These are phyloP conservation scores for Gadus macrocephalus DNA, from an alignment of 2,113 vertebrate species.

Conservation along the genomic window DNA sequence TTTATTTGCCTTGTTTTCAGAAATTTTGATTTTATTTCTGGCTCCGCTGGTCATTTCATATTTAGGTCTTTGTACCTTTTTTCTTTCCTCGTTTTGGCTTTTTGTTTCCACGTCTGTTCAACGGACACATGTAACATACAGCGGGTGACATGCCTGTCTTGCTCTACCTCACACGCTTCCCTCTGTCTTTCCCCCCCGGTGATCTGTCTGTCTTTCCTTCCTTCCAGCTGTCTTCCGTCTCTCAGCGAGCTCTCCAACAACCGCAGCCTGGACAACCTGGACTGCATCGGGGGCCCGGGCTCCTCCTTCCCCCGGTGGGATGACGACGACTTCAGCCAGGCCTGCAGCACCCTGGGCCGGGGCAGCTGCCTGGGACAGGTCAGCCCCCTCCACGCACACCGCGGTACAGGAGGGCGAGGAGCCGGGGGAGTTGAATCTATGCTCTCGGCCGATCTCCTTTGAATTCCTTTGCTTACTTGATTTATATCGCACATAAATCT, in stretches of 20 bases:
- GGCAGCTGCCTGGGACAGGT: conserved; percentile 87
- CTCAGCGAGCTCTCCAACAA: conserved; percentile 72
- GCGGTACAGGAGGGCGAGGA: too few relatives aligned
- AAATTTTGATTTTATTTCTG: conserved; percentile 35
- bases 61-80: conserved; percentile 23
- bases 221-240: conserved; percentile 75
- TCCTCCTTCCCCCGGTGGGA: conserved; percentile 90
- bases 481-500: too few relatives aligned
- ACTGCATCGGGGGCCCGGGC: conserved; percentile 84
- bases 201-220: neutral
- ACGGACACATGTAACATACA: neutral
- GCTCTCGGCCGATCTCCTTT: too few relatives aligned
- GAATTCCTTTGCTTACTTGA: too few relatives aligned
- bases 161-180: conserved; percentile 6
- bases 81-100: neutral
- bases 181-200: conserved; percentile 7
- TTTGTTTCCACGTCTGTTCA: conserved; percentile 5
- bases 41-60: conserved; percentile 36
- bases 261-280: conserved; percentile 91
- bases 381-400: conserved; percentile 38
- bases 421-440: too few relatives aligned
- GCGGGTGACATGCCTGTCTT: neutral
- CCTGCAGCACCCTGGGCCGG: conserved; percentile 79
- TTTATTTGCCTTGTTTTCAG: conserved; percentile 8
- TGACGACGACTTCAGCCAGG: conserved; percentile 92